Evolutionary conservation across 2,888 invertebrate genomes (phyloP), one percentile per base, ranked within the genome.

Genomic region (Amphipyra tragopoginis): DNA sequence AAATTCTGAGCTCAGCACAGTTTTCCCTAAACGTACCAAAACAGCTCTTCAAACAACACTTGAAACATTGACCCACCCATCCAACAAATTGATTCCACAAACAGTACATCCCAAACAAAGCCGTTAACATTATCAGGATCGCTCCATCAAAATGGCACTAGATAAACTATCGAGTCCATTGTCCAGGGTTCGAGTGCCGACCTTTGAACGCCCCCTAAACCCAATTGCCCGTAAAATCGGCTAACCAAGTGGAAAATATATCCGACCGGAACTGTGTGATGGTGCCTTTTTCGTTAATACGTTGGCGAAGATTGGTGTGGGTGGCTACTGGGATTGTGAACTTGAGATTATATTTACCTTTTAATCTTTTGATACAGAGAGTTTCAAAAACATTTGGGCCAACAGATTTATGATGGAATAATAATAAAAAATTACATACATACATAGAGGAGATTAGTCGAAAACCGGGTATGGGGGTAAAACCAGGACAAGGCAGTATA

Each of bases 211-310:
- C 68, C 80, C 79, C 75, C 75, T 73, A 86, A 86, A 89, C 90
- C 90, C 95, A 95, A 95, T 95, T 94, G 95, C 88, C 93, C 94
- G 93, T 89, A 86, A 91, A 90, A 94, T 95, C 86, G 90, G 80
- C 90, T 93, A 95, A 94, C 95, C 94, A 95, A 91, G 85, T 89
- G 92, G 91, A 93, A 93, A 94, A 94, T 92, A 90, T 87, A 91
- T 92, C 92, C 93, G 89, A 85, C 86, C 87, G 88, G 87, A 86
- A 85, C 75, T 73, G 62, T 62, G 79, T 62, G 64, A 63, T 70
- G 75, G 84, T 81, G 83, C 89, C 92, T 91, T 92, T 93, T 90
- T 87, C 88, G 84, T 81, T 90, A 90, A 90, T 87, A 86, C 82
- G 76, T 74, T 75, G 77, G 81, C 70, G 47, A 80, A 81, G 75